A percentile compares a stretch with the other conserved stretches of the same genome.
Conservation (phyloP, 2,113 vertebrate genomes). For the Pseudorhombus dupliciocellatus region DNA sequence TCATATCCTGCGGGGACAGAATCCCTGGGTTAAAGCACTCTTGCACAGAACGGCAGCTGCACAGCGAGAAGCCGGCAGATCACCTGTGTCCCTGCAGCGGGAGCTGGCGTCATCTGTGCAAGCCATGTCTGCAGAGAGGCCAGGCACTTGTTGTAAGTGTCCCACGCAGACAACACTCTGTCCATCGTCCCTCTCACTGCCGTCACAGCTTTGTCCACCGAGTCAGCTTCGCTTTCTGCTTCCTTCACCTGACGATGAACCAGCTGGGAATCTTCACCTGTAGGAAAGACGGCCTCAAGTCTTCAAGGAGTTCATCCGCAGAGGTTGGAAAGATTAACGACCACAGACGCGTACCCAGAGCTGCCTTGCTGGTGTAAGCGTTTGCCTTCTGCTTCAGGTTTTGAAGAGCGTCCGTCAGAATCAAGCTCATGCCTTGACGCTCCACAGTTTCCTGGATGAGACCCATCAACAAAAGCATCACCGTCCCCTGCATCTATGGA, state of each 20-base stretch:
- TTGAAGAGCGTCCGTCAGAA: slow-evolving; percentile 48
- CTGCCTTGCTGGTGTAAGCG: slow-evolving; percentile 47
- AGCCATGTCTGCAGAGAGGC: slow-evolving; percentile 49
- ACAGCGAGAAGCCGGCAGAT: neutral
- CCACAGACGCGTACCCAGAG: slow-evolving; percentile 32
- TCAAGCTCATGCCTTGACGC: slow-evolving; percentile 30
- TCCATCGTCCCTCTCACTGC: slow-evolving; percentile 39
- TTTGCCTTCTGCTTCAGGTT: slow-evolving; percentile 45
- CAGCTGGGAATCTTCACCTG: slow-evolving; percentile 32
- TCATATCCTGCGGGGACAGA: slow-evolving; percentile 42
- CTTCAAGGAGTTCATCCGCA: neutral
- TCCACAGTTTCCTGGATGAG: slow-evolving; percentile 47
- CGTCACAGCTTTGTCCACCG: slow-evolving; percentile 18
- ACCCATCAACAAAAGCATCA: neutral
- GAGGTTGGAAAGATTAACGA: neutral
- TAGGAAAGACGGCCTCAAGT: neutral
- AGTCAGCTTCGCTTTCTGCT: slow-evolving; percentile 38
- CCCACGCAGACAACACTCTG: slow-evolving; percentile 46
- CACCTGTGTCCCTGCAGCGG: slow-evolving; percentile 19
- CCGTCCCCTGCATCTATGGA: neutral
- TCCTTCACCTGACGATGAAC: slow-evolving; percentile 41
- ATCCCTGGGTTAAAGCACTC: neutral
- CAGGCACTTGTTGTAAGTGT: slow-evolving; percentile 34
- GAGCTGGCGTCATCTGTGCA: neutral
- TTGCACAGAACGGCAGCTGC: neutral